Base-by-base conservation (phyloP, 2,113 vertebrate genomes). In the Lepisosteus oculatus region DNA sequence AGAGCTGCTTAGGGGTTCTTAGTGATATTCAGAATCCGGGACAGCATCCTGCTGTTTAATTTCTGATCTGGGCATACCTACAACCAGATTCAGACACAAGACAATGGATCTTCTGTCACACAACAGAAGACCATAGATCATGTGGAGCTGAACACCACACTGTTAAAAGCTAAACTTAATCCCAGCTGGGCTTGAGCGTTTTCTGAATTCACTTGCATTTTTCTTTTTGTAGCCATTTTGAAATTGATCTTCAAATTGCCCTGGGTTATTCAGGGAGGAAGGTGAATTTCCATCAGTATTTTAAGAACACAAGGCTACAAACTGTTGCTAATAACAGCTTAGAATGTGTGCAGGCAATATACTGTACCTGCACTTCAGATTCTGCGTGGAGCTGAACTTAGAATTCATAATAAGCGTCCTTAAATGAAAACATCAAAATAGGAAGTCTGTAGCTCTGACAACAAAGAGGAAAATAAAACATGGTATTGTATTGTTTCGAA, bases 11-110 rank as follows among this genome's bases (percentile, higher is more conserved):
- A 67, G 56, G 55, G 56, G 45, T 14, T 65, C 55, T 45, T 59
- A 47, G 71, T 59, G 55, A 59, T 73, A 56, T 67, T 73, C 0
- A 12, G 15, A 59, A 67, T 68, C 43, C 61, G 56, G 65, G 65
- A 43, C 54, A 72, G 42, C 42, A 15, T 7, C 63, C 55, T 29
- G 41, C 47, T 67, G 6, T 43, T 51, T 51, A 9, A 44, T n/a
- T 66, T 66, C 8, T 66, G 66, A 55, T 55, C 8, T 55, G 47
- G 41, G 54, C 17, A 68, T 11, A 43, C 51, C 17, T 13, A 51
- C 7, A 12, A 56, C 3, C 7, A 14, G 56, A 14, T n/a, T 4
- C 3, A 43, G 29, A 43, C 6, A 43, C 8, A 43, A 42, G 41
- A 11, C 9, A 69, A 57, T 43, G 4, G 11, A 13, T 57, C 17